Evolutionary conservation across 2,888 invertebrate genomes (phyloP), one percentile per base, ranked within the genome.

Genomic region (Eupithecia pulchellata): DNA sequence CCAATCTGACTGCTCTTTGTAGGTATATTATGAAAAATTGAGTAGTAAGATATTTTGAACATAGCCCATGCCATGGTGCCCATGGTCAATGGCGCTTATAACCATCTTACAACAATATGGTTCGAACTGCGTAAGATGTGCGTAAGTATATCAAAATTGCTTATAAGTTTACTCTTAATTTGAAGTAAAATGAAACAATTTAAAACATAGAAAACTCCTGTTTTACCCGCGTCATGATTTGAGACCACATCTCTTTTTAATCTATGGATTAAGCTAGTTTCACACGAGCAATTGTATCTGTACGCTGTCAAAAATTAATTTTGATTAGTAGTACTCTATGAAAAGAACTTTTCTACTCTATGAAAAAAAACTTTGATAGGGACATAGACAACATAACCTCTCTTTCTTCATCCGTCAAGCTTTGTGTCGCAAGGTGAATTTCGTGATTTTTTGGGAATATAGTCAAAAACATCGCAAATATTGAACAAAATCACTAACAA

Each of bases 341-440:
- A n/a, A n/a, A n/a, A 17, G 20, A 11, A 9, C n/a, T 32, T 11
- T 32, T n/a, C 5, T 61, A 20, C 25, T 36, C 61, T 20, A 61
- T 61, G 61, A 25, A 11, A 36, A 34, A 25, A 61, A 61, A 61
- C 42, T 64, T 60, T 4, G 34, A 29, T 42, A 14, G 34, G 29
- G 25, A 34, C 84, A 86, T 83, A 86, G 82, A 84, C 82, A 82
- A 81, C 71, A 86, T 90, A 90, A 89, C 90, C 91, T 91, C 91
- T 91, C 92, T 91, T 92, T 93, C 85, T 91, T 81, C 79, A 88
- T 83, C 86, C 87, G 90, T 90, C 90, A 91, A 92, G 90, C 91
- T 89, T 90, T 90, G 87, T 86, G 88, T 86, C 87, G 86, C 88
- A 87, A 93, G 93, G 93, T 93, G 92, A 91, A 75, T 89, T 86